Base-by-base conservation (phyloP, 2,888 invertebrate species). In the Molorchus minor region DNA sequence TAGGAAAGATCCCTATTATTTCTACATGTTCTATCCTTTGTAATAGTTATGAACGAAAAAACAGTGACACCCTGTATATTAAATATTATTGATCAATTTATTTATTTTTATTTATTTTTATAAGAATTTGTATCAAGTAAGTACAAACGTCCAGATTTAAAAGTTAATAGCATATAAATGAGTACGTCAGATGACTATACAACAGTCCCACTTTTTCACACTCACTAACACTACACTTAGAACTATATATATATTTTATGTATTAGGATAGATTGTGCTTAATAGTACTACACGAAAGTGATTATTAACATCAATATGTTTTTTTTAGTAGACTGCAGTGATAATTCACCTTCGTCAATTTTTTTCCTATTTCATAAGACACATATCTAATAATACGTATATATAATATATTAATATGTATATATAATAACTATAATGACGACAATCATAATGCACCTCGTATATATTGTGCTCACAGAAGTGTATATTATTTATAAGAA, bases 261-360 rank as follows among this genome's bases (percentile, higher is more conserved):
- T 64, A 64, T 56, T 63, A 66, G 65, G 56, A 65, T 56, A 64
- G 55, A 61, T 54, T 65, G 71, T 72, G 72, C 71, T 65, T 61
- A 63, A 58, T 62, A 64, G 61, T 58, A n/a, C n/a, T n/a, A 58
- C 57, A 62, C 56, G 65, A 65, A 61, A 60, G 64, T 62, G 61
- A 52, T 67, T 63, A 54, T 57, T 52, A 62, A 66, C 65, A 66
- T 65, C 64, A 51, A 64, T 33, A n/a, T n/a, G 13, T 61, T 65
- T 68, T 66, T 67, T 69, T 70, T 69, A 63, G 63, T 63, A 68
- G 63, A 66, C 73, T 74, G 74, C 74, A 74, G 72, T 72, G 64
- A 69, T 64, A 60, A 58, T 63, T n/a, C 68, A 67, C 56, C 62
- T 30, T 44, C 38, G 56, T 49, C 64, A 66, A 49, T 47, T 69